phyloP scores from a whole-genome alignment of 2,113 vertebrate genomes.

The Passer montanus region DNA sequence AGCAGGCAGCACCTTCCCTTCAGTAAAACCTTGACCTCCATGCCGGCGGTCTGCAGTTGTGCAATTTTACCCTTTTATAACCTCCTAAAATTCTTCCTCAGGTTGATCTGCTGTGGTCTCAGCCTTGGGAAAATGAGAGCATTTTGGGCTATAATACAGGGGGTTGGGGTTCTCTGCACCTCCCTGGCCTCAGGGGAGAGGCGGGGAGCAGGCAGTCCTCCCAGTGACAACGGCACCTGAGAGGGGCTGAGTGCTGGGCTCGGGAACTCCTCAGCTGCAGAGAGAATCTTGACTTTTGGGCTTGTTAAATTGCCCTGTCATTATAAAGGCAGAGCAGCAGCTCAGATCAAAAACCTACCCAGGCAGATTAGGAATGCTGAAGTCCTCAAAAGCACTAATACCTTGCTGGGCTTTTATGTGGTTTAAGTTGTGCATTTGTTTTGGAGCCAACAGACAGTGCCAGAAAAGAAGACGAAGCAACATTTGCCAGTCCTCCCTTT shows the following conservation, averaged over 20 bases:
- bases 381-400: slow-evolving; percentile 52
- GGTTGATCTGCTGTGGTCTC: neutral
- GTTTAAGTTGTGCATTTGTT: slow-evolving; percentile 48
- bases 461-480: slow-evolving; percentile 44
- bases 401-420: slow-evolving; percentile 57
- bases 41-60: neutral
- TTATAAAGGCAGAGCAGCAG: neutral
- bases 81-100: neutral
- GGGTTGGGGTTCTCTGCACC: accelerated
- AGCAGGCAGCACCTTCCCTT: neutral
- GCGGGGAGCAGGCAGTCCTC: neutral
- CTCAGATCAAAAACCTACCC: slow-evolving; percentile 46
- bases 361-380: slow-evolving; percentile 54
- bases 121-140: neutral
- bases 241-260: neutral
- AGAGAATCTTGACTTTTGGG: neutral
- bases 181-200: neutral
- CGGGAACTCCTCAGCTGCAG: neutral
- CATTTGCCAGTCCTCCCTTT: slow-evolving; percentile 54
- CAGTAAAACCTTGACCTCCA: accelerated
- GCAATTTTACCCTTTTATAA: neutral
- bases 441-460: slow-evolving; percentile 22
- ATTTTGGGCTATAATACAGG: neutral
- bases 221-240: neutral
- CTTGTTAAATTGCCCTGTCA: neutral